Evolutionary conservation across 2,888 invertebrate genomes (phyloP), one percentile per base, ranked within the genome.

Genomic region (Harpagoxenus sublaevis): DNA sequence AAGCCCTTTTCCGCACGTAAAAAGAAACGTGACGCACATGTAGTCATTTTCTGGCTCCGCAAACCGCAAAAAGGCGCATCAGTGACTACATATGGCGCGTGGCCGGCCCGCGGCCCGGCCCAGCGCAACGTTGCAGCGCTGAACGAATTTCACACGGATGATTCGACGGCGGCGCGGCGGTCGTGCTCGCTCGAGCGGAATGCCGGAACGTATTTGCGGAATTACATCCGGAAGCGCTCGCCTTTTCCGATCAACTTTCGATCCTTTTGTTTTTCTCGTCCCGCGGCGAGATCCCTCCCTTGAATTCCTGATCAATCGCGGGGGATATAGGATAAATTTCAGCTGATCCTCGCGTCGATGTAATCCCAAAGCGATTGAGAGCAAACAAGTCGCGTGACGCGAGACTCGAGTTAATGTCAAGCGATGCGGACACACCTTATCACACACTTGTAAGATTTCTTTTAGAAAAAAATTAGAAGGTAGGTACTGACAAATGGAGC

Each of bases 21-120:
- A 70, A 84, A 70, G 12, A 83, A 63, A 45, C 63, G 70, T 70
- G 45, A 23, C 62, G 57, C 60, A 35, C 60, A 78, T 53, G 81
- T 51, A 35, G 75, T 86, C 87, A 91, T 91, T 91, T 91, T 91
- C 91, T 87, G 88, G 90, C 83, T 91, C 91, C 82, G 70, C 90
- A 88, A 91, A 84, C 90, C 88, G 91, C 89, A 89, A 89, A 87
- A 90, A 90, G 83, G 88, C 83, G 74, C 84, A 51, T 48, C 81
- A 71, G 71, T 75, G 71, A 42, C 75, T 75, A 65, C 82, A 70
- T 83, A 60, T 74, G 68, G 85, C 84, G 79, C 79, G 71, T 42
- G 75, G 77, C 73, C 31, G 42, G 23, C 23, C 23, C 23, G 28
- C 63, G 28, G 18, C 51, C 23, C 39, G 45, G 51, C 66, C 28